These are phyloP conservation scores for Stigmatopora nigra DNA, from an alignment of 2,113 vertebrate genomes.

Conservation along the genomic window DNA sequence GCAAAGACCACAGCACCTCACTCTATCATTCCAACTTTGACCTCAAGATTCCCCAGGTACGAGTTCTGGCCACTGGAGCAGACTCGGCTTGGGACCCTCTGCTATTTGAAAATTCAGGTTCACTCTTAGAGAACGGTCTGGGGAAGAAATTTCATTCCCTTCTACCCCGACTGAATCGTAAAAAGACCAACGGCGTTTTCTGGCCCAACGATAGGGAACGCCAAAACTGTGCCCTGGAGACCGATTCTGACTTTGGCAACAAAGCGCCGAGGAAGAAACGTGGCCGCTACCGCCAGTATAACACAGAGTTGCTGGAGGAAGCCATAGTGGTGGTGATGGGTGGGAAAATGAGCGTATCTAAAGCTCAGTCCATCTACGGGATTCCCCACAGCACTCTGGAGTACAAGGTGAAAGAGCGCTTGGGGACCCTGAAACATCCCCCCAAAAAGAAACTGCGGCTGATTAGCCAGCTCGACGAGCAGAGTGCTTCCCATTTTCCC, in stretches of 20 bases:
- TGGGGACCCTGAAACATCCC: conserved; percentile 98
- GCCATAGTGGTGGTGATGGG: conserved; percentile 96
- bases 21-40: conserved; percentile 81
- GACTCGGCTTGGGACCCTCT: conserved; percentile 87
- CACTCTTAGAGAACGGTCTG: conserved; percentile 83
- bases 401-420: conserved; percentile 98
- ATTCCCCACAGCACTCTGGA: conserved; percentile 99
- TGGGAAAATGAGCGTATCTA: conserved; percentile 99
- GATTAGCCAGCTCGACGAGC: conserved; percentile 82
- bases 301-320: conserved; percentile 96
- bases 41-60: conserved; percentile 97
- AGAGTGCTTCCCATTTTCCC: conserved; percentile 78
- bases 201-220: conserved; percentile 86
- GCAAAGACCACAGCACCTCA: conserved; percentile 73
- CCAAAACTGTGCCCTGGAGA: conserved; percentile 84
- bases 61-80: conserved; percentile 75
- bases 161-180: conserved; percentile 85
- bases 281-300: conserved; percentile 96
- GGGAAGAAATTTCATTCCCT: conserved; percentile 89
- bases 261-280: conserved; percentile 97
- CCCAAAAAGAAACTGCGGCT: conserved; percentile 98
- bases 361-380: conserved; percentile 97
- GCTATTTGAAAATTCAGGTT: conserved; percentile 80
- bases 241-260: conserved; percentile 85
- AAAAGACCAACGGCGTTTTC: conserved; percentile 73